Evolutionary conservation across 2,113 vertebrate species (phyloP), one percentile per base, ranked within the genome.

Genomic region (Aramus guarauna): DNA sequence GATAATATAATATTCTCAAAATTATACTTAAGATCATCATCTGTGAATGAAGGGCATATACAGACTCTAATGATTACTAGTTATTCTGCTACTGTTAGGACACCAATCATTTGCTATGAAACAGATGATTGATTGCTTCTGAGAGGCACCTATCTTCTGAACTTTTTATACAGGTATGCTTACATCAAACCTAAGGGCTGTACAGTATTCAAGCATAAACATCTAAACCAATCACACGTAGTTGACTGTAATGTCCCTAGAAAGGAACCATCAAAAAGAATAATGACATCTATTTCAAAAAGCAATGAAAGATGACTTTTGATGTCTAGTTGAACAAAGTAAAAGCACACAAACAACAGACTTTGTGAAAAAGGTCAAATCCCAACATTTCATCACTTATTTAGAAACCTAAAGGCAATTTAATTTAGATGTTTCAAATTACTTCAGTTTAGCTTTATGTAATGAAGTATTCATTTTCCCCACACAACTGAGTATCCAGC

Each of bases 221-320:
- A 71, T 85, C 83, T 88, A 80, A 91, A 72, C 27, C 58, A 86
- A 60, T 92, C 41, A 68, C 19, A 75, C 20, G 20, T 8, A 75
- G 26, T 45, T 95, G 71, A 91, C 71, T 88, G 69, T 90, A 92
- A 96, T 15, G n/a, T 86, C n/a, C 36, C 36, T 94, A 64, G 92
- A 96, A 91, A 93, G 37, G 53, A 93, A 60, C 58, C 29, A 84
- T 96, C 73, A 72, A 92, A 93, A 87, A 67, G 50, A 90, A 69
- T 91, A 94, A 73, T 2, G 80, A 50, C 43, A 50, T 83, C 66
- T 72, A 62, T 64, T 92, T 91, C 58, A 76, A 86, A 92, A 60
- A 68, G 47, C 30, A 91, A 88, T 64, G 73, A 88, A 88, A 95
- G 86, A 88, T 56, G 63, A 95, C 83, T 91, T 91, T 24, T 82